Conservation (phyloP, 2,113 vertebrate species). For the Dicrurus megarhynchus region DNA sequence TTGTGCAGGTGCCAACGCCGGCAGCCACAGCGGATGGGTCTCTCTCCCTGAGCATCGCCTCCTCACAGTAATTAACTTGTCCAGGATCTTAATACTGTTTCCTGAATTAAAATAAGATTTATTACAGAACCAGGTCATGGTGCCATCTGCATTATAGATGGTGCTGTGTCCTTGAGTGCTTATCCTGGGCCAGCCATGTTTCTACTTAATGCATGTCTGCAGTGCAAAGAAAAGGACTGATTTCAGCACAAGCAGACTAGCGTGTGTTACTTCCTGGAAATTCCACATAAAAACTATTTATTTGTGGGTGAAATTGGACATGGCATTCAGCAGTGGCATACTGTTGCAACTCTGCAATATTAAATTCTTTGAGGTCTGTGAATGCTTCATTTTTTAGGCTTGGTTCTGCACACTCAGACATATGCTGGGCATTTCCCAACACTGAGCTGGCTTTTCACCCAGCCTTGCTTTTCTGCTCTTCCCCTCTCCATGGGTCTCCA, state of each 20-base stretch:
- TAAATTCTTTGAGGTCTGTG: not conserved
- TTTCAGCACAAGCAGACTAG: not conserved
- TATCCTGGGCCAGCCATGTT: not conserved
- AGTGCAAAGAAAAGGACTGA: not conserved
- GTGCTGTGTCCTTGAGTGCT: not conserved
- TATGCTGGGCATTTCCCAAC: not conserved
- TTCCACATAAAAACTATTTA: not conserved
- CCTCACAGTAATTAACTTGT: not conserved
- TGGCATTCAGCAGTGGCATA: not conserved
- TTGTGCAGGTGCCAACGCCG: fast-evolving
- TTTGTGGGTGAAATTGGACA: not conserved
- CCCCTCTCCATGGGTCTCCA: fast-evolving
- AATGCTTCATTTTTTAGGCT: not conserved
- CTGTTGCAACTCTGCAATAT: not conserved
- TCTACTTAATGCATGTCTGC: not conserved
- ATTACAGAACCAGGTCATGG: not conserved
- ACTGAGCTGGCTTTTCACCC: not conserved
- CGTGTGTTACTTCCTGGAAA: fast-evolving
- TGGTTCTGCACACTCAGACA: not conserved
- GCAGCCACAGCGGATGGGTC: fast-evolving
- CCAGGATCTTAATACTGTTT: not conserved
- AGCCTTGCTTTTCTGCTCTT: not conserved
- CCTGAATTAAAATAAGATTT: not conserved
- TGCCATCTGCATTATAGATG: not conserved
- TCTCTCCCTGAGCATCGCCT: not conserved